These are phyloP conservation scores for Myotis myotis DNA, from an alignment of 2,797 vertebrate species.

Conservation along the genomic window DNA sequence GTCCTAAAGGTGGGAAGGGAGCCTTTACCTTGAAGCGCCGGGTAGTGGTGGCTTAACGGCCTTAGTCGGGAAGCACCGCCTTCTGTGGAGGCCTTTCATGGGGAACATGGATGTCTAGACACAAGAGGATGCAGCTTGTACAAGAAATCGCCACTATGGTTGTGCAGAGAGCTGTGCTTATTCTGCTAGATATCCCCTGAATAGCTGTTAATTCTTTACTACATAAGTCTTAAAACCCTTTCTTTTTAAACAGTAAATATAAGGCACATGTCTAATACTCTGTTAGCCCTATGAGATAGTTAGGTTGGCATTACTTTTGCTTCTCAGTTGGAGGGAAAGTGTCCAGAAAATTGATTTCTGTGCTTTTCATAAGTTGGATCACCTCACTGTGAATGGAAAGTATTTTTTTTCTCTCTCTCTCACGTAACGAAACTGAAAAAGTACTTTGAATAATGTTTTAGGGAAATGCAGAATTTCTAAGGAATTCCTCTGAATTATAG, in stretches of 20 bases:
- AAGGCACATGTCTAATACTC: conserved; percentile 10
- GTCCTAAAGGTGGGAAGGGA: background rate
- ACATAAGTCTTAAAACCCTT: background rate
- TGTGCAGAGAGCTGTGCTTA: conserved; percentile 21
- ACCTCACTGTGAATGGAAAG: background rate
- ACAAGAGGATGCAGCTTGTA: background rate
- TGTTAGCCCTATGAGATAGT: background rate
- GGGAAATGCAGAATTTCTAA: conserved; percentile 32
- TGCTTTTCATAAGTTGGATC: conserved; percentile 46
- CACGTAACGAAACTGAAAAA: conserved; percentile 23
- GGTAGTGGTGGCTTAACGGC: background rate
- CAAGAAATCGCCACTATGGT: background rate
- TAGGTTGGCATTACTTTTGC: conserved; percentile 26
- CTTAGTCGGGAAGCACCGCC: conserved; percentile 3
- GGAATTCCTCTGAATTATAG: background rate
- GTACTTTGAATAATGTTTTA: background rate
- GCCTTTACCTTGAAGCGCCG: background rate
- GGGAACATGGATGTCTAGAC: background rate
- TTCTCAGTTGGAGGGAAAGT: conserved; percentile 32
- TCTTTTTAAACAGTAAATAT: conserved; percentile 32
- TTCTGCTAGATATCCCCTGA: background rate
- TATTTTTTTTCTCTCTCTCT: background rate
- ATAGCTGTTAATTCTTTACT: conserved; percentile 1
- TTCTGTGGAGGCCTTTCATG: background rate
- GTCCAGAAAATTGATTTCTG: conserved; percentile 25